phyloP scores from a whole-genome alignment of 2,113 vertebrate genomes.

The Chrysochloris asiatica region DNA sequence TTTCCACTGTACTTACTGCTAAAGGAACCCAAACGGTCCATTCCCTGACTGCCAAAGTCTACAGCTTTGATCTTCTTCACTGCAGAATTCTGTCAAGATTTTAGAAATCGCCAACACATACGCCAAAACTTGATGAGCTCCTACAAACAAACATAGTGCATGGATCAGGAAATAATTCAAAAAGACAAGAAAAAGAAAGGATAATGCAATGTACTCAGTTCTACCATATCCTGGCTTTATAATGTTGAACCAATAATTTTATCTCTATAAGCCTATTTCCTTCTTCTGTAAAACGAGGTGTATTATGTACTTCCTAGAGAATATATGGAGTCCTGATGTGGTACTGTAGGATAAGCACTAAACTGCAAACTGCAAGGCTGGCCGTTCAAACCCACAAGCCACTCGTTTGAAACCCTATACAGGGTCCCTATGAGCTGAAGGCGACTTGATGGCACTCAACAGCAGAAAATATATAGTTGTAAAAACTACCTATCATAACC shows the following conservation, averaged over 20 bases:
- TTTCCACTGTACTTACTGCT: slow-evolving; percentile 88
- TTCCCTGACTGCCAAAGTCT: slow-evolving; percentile 67
- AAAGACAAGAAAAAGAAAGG: slow-evolving; percentile 10
- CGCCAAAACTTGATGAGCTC: background rate
- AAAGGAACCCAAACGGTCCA: slow-evolving; percentile 94
- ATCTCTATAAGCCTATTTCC: background rate
- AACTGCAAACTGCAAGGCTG: too few species aligned
- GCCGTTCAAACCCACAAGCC: too few species aligned
- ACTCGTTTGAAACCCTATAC: too few species aligned
- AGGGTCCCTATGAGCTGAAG: too few species aligned
- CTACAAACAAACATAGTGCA: slow-evolving; percentile 49
- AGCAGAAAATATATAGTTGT: background rate
- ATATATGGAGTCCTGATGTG: too few species aligned
- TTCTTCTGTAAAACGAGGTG: background rate
- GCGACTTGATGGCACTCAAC: too few species aligned
- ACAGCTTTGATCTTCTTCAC: background rate
- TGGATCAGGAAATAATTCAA: slow-evolving; percentile 49
- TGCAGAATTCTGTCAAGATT: background rate
- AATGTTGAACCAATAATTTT: background rate
- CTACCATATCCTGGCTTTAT: background rate
- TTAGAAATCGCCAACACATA: background rate
- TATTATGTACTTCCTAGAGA: background rate
- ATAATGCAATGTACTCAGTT: background rate
- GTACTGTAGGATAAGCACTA: too few species aligned
- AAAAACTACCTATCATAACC: background rate